Evolutionary conservation across 2,797 vertebrate genomes (phyloP), one percentile per base, ranked within the genome.

Genomic region (Paramormyrops hopkinsi): DNA sequence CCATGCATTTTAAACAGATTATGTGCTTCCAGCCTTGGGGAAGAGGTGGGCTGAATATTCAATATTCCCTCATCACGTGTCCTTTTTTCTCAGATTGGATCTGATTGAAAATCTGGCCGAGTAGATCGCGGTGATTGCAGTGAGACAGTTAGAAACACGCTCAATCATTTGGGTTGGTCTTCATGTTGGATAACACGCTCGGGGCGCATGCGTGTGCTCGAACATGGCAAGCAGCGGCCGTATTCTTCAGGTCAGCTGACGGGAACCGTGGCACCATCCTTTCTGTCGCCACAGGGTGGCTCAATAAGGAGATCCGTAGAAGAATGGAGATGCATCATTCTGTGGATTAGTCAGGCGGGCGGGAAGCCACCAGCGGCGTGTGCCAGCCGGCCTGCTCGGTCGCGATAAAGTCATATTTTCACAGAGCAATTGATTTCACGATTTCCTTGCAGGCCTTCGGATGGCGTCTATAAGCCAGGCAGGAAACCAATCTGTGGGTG

Each of bases 401-500:
- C 62, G 54, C 88, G 82, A 90, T 89, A 90, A 88, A 90, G 46
- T 86, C 41, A 48, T 82, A 87, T 86, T 87, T 86, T 89, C 69
- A 79, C 83, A 50, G 59, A 69, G 86, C 86, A 90, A 90, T 83
- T 79, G 88, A 89, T 89, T 90, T 90, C 82, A 33, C 88, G 88
- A 89, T 88, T 90, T 90, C 48, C 51, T 88, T 86, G 56, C 82
- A 88, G 56, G 88, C 41, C 17, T 56, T 19, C 51, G 82, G 50
- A 86, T 33, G 41, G 53, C 79, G n/a, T 90, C 83, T 54, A 88
- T 90, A 85, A 65, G 87, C 51, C 50, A 11, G 88, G 87, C 25
- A 88, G 59, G 88, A 86, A 86, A 88, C 87, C 86, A 90, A 88
- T 90, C 56, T 88, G 79, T 25, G 19, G 65, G 44, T 87, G 50